A percentile compares a stretch with the other conserved stretches of the same genome.
Evolutionary conservation across 2,797 vertebrate genomes (phyloP).

Genomic region (Chaetophractus vellerosus): DNA sequence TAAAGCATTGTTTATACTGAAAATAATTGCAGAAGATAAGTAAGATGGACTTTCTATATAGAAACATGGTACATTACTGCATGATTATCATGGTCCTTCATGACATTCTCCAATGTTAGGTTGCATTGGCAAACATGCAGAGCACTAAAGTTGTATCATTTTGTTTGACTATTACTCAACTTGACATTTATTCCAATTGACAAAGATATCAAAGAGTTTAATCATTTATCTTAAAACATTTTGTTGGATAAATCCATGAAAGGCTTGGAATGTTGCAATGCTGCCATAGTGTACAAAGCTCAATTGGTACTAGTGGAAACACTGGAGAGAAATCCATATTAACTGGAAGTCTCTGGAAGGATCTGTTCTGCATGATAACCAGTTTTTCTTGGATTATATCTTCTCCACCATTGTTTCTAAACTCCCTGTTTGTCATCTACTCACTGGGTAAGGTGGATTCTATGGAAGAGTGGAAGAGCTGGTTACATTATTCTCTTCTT

Average conservation of each 20-base stretch:
- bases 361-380: too few species aligned
- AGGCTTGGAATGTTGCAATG: background rate
- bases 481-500: too few species aligned
- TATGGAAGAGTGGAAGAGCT: too few species aligned
- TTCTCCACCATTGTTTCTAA: too few species aligned
- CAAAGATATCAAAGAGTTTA: background rate
- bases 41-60: background rate
- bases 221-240: background rate
- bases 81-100: background rate
- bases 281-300: too few species aligned
- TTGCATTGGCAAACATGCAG: background rate
- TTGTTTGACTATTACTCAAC: background rate
- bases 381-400: too few species aligned
- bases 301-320: too few species aligned
- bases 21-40: background rate
- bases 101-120: background rate
- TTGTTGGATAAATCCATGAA: background rate
- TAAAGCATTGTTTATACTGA: background rate
- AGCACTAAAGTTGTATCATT: background rate
- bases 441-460: too few species aligned
- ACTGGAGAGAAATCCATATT: too few species aligned
- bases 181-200: background rate
- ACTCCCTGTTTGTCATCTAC: too few species aligned
- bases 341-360: too few species aligned
- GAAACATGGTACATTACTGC: background rate